phyloP scores from a whole-genome alignment of 2,888 invertebrate genomes.

The Calameuta filiformis region DNA sequence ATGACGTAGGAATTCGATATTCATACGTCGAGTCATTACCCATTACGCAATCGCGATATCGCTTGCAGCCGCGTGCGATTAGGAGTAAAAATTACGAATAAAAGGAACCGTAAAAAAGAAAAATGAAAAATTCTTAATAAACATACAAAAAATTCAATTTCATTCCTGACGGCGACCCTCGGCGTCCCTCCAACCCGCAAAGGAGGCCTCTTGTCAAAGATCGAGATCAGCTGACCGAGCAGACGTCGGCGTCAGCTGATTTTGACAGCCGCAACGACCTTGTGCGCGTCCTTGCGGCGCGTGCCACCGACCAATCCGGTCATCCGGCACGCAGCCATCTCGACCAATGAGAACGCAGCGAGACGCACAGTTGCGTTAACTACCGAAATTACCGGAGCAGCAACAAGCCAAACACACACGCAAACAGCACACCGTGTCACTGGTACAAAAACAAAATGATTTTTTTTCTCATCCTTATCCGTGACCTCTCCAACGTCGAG shows the following conservation, averaged over 20 bases:
- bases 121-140: background rate
- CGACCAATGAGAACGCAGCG: background rate
- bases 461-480: background rate
- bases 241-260: constrained; percentile 47
- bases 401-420: background rate
- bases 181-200: background rate
- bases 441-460: no score
- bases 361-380: background rate
- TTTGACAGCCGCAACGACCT: constrained; percentile 50
- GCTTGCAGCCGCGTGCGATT: background rate
- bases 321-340: background rate
- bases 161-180: background rate
- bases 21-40: background rate
- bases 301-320: constrained; percentile 28
- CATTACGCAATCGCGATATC: background rate
- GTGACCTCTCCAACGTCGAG: background rate
- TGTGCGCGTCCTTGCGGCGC: constrained; percentile 30
- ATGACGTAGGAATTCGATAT: background rate
- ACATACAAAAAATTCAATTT: background rate
- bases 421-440: background rate
- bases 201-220: background rate
- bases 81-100: background rate
- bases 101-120: background rate
- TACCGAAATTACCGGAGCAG: background rate
- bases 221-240: constrained; percentile 47